Percentiles rank a stretch among this genome's conserved stretches.
Conservation (phyloP, 2,113 vertebrate genomes). For the Eira barbara region DNA sequence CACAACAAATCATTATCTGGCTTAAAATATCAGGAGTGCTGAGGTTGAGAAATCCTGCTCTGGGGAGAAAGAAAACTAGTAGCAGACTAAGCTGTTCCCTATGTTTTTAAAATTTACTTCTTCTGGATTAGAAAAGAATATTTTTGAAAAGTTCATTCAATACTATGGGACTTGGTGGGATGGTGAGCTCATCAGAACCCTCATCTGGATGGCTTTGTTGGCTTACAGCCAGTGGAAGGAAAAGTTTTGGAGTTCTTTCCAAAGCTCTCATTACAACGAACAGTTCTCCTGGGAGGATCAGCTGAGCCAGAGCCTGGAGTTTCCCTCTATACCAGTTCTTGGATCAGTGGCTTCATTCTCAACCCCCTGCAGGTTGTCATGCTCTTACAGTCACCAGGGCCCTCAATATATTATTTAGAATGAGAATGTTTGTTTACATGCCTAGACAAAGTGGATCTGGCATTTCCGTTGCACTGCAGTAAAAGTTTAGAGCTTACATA, state of each 20-base stretch:
- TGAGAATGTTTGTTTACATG: conserved; percentile 67
- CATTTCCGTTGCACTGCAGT: conserved; percentile 76
- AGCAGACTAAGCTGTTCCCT: not conserved
- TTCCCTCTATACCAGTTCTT: not conserved
- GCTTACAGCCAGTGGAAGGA: not conserved
- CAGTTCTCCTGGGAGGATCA: not conserved
- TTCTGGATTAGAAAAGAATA: conserved; percentile 15
- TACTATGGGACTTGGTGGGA: not conserved
- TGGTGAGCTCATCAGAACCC: not conserved
- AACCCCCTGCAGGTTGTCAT: not conserved
- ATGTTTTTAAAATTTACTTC: not conserved
- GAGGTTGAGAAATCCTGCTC: not conserved
- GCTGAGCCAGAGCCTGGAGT: not conserved
- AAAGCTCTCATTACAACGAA: not conserved
- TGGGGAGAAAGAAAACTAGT: not conserved
- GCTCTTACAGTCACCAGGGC: not conserved
- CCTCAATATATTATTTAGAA: conserved; percentile 18
- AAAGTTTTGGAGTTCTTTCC: conserved; percentile 18
- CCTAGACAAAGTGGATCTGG: conserved; percentile 60
- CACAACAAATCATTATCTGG: not conserved
- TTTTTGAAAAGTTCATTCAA: not conserved
- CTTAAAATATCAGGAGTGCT: conserved; percentile 2
- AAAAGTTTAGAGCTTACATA: conserved; percentile 76
- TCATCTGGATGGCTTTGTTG: not conserved
- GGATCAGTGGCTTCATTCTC: conserved; percentile 9